These are phyloP conservation scores for Scomber japonicus DNA, from an alignment of 2,113 vertebrate genomes.

Conservation along the genomic window DNA sequence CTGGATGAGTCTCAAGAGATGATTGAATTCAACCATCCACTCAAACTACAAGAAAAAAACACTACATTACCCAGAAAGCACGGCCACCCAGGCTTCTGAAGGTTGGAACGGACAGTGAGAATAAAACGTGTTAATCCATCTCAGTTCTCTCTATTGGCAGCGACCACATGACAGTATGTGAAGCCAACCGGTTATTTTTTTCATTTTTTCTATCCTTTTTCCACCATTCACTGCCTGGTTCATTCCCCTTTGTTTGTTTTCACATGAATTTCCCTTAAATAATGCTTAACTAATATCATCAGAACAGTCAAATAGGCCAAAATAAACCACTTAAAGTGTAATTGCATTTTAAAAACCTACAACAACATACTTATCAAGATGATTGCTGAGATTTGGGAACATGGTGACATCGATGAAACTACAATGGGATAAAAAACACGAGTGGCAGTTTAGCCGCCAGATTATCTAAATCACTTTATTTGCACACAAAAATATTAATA, in stretches of 20 bases:
- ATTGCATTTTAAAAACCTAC: background rate
- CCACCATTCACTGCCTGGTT: background rate
- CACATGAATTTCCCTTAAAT: background rate
- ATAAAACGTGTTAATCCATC: conserved; percentile 32
- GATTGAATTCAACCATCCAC: conserved; percentile 13
- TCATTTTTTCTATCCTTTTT: background rate
- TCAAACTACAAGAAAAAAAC: conserved; percentile 7
- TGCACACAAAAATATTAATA: no score
- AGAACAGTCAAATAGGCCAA: background rate
- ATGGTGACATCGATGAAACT: no score
- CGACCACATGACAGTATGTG: conserved; percentile 30
- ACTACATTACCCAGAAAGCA: conserved; percentile 35
- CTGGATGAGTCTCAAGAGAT: conserved; percentile 43
- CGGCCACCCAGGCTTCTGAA: conserved; percentile 13
- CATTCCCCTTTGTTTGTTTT: background rate
- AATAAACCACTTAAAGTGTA: background rate
- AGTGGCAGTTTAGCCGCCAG: no score
- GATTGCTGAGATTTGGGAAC: background rate
- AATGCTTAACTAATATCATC: background rate
- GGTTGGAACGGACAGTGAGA: conserved; percentile 26
- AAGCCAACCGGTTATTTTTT: conserved; percentile 21
- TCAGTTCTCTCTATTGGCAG: conserved; percentile 44
- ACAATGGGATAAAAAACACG: no score
- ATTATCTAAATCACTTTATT: no score
- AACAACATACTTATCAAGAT: background rate